Percentiles rank a stretch among this genome's conserved stretches.
These are phyloP conservation scores for Meteorus cinctellus DNA, from an alignment of 2,888 invertebrate species.

Conservation along the genomic window DNA sequence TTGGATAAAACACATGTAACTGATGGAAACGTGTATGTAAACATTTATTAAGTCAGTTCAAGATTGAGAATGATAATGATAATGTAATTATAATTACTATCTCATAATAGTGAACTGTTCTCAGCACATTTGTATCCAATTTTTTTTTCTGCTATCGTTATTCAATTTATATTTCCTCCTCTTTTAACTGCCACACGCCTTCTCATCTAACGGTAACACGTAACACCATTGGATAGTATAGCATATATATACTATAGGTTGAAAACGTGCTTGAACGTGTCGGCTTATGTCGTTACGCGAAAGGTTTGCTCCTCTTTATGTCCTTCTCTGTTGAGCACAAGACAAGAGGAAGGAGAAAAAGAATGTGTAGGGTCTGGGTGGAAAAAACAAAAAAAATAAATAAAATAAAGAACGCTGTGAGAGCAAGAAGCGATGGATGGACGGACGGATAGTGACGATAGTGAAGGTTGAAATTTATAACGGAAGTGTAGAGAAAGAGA, in stretches of 20 bases:
- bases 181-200: neutral
- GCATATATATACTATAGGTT: neutral
- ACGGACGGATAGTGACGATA: no score
- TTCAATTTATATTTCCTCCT: constrained; percentile 7
- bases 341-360: neutral
- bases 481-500: no score
- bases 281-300: constrained; percentile 40
- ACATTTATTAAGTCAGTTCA: no score
- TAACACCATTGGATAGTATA: constrained; percentile 35
- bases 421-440: no score
- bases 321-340: constrained; percentile 19
- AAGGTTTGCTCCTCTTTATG: constrained; percentile 24
- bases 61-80: no score
- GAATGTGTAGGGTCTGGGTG: neutral
- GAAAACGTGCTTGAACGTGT: constrained; percentile 40
- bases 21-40: no score
- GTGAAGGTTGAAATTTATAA: no score
- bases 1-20: no score
- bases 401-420: neutral
- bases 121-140: no score
- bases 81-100: no score
- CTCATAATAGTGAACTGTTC: no score
- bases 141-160: neutral
- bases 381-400: constrained; percentile 13
- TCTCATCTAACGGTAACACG: constrained; percentile 32